Percentiles rank a stretch among this genome's conserved stretches.
These are phyloP conservation scores for Arvicanthis niloticus DNA, from an alignment of 2,113 vertebrate genomes.

Conservation along the genomic window DNA sequence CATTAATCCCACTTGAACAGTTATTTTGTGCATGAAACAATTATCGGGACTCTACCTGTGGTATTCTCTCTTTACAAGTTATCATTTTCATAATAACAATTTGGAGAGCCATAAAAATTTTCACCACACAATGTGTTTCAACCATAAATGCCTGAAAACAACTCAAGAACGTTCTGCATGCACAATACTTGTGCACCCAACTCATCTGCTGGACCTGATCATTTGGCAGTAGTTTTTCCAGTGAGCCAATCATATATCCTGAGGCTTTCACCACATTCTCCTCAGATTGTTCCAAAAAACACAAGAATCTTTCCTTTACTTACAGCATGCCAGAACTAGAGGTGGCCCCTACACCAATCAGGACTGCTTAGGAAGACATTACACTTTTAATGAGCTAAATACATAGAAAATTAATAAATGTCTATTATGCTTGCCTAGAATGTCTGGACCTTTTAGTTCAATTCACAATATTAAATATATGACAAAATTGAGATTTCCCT, in stretches of 20 bases:
- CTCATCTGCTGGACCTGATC: background rate
- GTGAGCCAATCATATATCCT: rapidly evolving
- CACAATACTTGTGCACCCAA: too few relatives aligned
- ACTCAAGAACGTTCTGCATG: background rate
- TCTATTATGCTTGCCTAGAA: background rate
- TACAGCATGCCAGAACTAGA: background rate
- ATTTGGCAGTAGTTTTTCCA: background rate
- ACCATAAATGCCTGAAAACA: background rate
- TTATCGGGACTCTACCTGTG: background rate
- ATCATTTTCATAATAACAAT: background rate
- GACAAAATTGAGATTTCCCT: background rate
- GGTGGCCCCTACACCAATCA: background rate
- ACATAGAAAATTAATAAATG: background rate
- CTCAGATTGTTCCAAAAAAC: background rate
- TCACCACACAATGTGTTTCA: background rate
- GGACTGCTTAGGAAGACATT: background rate
- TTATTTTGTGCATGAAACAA: background rate
- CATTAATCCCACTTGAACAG: too few relatives aligned
- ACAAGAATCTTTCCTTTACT: background rate
- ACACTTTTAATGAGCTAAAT: background rate
- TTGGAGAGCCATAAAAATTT: background rate
- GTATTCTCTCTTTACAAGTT: background rate
- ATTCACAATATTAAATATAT: too few relatives aligned
- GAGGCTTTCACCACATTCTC: rapidly evolving
- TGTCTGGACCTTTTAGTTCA: rapidly evolving